Base-by-base conservation (phyloP, 2,797 vertebrate species). In the Leucoraja ocellata region DNA sequence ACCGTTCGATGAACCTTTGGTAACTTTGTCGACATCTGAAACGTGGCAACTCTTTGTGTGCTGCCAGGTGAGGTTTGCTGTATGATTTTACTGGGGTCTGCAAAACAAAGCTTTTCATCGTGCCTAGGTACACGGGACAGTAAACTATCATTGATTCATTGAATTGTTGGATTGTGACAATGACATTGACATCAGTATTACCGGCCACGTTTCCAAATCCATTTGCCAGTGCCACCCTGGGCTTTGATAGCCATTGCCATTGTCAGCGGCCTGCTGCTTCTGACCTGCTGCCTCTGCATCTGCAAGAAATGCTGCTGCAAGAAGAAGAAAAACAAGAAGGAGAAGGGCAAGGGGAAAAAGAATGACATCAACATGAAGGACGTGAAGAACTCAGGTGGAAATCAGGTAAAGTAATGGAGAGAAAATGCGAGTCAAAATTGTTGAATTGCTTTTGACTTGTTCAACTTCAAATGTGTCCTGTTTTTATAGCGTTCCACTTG, bases 261-360 rank as follows among this genome's bases (percentile, higher is more conserved):
- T 94, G 98, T 99, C 0, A 98, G 97, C 0, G 98, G 98, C 90
- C 96, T 99, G 88, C 97, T 99, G 95, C 96, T 99, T 94, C 97
- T 99, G 94, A 98, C 98, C 93, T 99, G 99, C 96, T 99, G 99
- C 97, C 98, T 99, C 97, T 99, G 99, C 97, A 98, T 99, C 95
- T 97, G 99, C 95, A 99, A 99, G 96, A 99, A 99, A 95, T 99
- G 98, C 96, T 99, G 98, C 95, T 99, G 98, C 95, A 99, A 99
- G 96, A 99, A 98, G 97, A 99, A 98, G 97, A 99, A 98, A 96
- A 98, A 98, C 96, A 99, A 99, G 97, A 97, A 97, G 91, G 97
- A 97, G 94, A 97, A 97, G 93, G 96, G 96, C 91, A 97, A 97
- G 93, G 99, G 99, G 95, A 98, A 97, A 96, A 99, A 99, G 95